These are phyloP conservation scores for Zootoca vivipara DNA, from an alignment of 2,113 vertebrate genomes.

Conservation along the genomic window DNA sequence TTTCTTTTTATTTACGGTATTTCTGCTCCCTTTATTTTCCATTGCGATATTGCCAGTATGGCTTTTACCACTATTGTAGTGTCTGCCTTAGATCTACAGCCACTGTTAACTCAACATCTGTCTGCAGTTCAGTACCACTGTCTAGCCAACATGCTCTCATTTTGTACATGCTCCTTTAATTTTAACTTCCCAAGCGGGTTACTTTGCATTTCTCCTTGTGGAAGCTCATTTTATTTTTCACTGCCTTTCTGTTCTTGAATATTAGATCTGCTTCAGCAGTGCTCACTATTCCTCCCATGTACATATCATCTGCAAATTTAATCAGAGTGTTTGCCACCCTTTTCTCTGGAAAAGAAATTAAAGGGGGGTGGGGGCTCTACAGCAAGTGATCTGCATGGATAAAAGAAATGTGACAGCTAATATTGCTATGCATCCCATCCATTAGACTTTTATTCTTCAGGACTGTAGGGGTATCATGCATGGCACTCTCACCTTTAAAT, in stretches of 20 bases:
- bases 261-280: constrained; percentile 5
- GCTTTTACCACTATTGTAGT: constrained; percentile 21
- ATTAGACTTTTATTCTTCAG: background rate
- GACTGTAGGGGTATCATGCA: background rate
- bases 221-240: constrained; percentile 48
- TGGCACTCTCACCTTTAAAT: background rate
- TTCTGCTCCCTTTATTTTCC: constrained; percentile 11
- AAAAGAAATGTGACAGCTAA: constrained; percentile 14
- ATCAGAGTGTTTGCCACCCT: background rate
- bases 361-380: background rate
- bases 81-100: constrained; percentile 34
- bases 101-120: constrained; percentile 28
- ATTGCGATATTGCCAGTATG: constrained; percentile 18
- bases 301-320: constrained; percentile 19
- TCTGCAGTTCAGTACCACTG: constrained; percentile 9
- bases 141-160: constrained; percentile 5
- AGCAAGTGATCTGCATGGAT: constrained; percentile 1
- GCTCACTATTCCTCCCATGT: constrained; percentile 4
- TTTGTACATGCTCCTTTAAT: constrained; percentile 39
- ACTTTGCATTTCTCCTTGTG: constrained; percentile 36
- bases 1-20: constrained; percentile 45
- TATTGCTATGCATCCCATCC: background rate
- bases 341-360: constrained; percentile 35
- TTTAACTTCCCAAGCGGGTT: constrained; percentile 30
- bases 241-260: constrained; percentile 33